These are phyloP conservation scores for Acipenser ruthenus DNA, from an alignment of 2,797 vertebrate species.

Conservation along the genomic window DNA sequence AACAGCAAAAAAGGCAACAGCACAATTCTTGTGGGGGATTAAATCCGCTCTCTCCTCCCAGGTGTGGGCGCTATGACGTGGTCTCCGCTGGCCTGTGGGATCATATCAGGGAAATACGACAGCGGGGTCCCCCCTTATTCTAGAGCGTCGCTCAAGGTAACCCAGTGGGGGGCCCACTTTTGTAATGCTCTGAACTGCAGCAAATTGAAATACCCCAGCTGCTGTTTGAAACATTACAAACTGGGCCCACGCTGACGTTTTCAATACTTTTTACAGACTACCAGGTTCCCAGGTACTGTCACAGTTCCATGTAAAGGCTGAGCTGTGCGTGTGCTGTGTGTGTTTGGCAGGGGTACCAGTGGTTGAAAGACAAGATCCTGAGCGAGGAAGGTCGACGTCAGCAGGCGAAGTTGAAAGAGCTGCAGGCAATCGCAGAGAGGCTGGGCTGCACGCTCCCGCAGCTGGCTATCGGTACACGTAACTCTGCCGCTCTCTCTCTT, in stretches of 20 bases:
- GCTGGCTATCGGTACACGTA: conserved; percentile 87
- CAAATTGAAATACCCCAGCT: too few species aligned
- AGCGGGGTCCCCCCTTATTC: conserved; percentile 91
- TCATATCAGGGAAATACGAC: conserved; percentile 94
- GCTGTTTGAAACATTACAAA: too few species aligned
- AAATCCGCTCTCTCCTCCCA: conserved; percentile 31
- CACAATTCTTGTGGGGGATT: too few species aligned
- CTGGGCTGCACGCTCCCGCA: conserved; percentile 96
- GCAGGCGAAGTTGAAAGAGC: conserved; percentile 98
- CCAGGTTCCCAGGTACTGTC: too few species aligned
- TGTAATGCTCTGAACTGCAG: background rate
- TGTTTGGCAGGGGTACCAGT: conserved; percentile 91
- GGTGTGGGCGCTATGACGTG: conserved; percentile 97
- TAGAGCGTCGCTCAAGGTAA: conserved; percentile 91
- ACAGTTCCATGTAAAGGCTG: conserved; percentile 3
- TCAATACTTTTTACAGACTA: too few species aligned
- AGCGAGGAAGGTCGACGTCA: conserved; percentile 97
- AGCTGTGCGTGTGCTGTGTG: conserved; percentile 60
- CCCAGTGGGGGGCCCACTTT: background rate
- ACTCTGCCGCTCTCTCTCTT: conserved; percentile 74
- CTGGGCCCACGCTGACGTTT: background rate
- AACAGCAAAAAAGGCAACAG: too few species aligned
- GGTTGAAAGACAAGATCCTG: conserved; percentile 98
- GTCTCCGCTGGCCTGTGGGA: conserved; percentile 94
- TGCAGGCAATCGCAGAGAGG: conserved; percentile 92